Conservation (phyloP, 2,113 vertebrate genomes). For the Neopipo cinnamomea region DNA sequence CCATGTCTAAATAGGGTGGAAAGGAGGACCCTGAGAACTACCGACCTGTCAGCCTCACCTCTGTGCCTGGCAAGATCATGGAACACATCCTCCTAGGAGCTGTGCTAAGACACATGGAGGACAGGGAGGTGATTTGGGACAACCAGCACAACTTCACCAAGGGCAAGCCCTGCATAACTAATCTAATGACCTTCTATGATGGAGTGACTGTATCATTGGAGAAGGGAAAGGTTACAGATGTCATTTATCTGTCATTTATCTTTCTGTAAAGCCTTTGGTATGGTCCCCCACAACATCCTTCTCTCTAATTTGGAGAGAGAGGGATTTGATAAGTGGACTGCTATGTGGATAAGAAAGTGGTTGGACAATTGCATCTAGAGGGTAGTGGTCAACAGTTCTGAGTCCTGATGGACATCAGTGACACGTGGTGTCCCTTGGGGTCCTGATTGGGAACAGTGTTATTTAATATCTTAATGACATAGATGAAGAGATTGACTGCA, state of each 20-base stretch:
- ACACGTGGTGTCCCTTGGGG: not conserved
- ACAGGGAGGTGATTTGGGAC: not conserved
- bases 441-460: not conserved
- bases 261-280: not conserved
- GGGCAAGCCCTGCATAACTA: not conserved
- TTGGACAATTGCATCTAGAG: not conserved
- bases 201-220: not conserved
- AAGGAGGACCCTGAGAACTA: not conserved
- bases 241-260: not conserved
- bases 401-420: not conserved
- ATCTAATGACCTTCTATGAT: not conserved
- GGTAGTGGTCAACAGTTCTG: not conserved
- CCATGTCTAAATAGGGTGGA: not conserved
- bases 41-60: not conserved
- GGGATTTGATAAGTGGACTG: not conserved
- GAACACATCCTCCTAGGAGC: not conserved
- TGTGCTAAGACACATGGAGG: not conserved
- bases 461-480: not conserved
- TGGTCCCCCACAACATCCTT: not conserved
- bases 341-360: not conserved
- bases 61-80: not conserved
- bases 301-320: not conserved
- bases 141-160: not conserved
- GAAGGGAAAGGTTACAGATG: not conserved
- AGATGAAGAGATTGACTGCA: not conserved